Evolutionary conservation across 2,888 invertebrate genomes (phyloP).

Genomic region (Eurois occulta): DNA sequence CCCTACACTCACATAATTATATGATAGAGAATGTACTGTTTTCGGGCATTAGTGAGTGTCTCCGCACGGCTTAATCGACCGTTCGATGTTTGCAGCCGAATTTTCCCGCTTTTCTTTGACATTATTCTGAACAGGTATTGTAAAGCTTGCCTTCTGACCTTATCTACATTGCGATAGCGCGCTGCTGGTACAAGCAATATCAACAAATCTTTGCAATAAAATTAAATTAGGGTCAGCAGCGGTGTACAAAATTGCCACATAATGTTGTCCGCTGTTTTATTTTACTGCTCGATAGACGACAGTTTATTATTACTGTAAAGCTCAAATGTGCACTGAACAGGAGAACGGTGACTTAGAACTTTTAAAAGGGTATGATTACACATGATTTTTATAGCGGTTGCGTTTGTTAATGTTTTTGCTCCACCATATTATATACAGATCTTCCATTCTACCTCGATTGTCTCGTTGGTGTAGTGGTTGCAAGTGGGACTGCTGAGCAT

Average conservation of each 20-base stretch:
- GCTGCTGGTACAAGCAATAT: slow-evolving; percentile 43
- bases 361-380: neutral
- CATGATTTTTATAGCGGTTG: neutral
- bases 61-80: neutral
- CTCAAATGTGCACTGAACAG: slow-evolving; percentile 14
- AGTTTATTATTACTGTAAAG: slow-evolving; percentile 39
- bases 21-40: neutral
- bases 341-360: neutral
- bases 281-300: slow-evolving; percentile 51
- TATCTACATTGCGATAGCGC: neutral
- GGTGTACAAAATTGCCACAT: slow-evolving; percentile 58
- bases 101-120: neutral
- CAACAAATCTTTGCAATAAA: slow-evolving; percentile 66
- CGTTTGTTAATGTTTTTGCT: neutral
- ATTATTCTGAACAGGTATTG: neutral
- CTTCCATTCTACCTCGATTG: no score
- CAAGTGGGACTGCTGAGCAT: no score
- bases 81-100: neutral
- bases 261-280: slow-evolving; percentile 51
- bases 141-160: neutral
- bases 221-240: slow-evolving; percentile 63
- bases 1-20: neutral
- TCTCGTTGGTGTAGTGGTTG: no score
- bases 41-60: neutral
- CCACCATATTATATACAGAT: neutral